Evolutionary conservation across 2,888 invertebrate species (phyloP).

Genomic region (Orthosia gothica): DNA sequence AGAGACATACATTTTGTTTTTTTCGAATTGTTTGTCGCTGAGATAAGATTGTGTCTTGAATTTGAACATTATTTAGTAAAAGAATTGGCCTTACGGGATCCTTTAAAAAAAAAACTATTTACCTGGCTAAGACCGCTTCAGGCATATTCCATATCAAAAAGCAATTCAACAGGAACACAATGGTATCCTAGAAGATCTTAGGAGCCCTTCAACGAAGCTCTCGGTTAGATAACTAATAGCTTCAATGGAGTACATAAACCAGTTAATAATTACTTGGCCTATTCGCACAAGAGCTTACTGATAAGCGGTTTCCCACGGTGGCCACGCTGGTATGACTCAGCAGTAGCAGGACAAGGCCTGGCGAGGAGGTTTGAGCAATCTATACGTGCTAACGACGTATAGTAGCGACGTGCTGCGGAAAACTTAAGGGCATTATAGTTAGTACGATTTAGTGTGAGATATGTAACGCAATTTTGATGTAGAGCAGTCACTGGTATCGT

Average conservation of each 20-base stretch:
- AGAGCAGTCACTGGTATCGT: constrained; percentile 2
- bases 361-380: constrained; percentile 74
- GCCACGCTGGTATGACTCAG: constrained; percentile 80
- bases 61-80: neutral
- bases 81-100: neutral
- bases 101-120: neutral
- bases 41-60: neutral
- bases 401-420: constrained; percentile 71
- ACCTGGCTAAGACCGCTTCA: neutral
- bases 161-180: constrained; percentile 42
- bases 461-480: constrained; percentile 34
- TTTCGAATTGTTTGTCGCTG: neutral
- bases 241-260: constrained; percentile 44
- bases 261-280: constrained; percentile 68
- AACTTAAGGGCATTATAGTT: constrained; percentile 78
- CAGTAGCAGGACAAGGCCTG: constrained; percentile 81
- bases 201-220: constrained; percentile 45
- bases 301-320: constrained; percentile 80
- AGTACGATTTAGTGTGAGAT: constrained; percentile 65
- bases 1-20: neutral
- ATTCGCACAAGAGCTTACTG: constrained; percentile 72
- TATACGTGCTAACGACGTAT: constrained; percentile 86
- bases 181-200: constrained; percentile 30
- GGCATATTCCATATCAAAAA: constrained; percentile 14
- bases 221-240: constrained; percentile 57